These are phyloP conservation scores for Syngnathus floridae DNA, from an alignment of 2,113 vertebrate species.

Conservation along the genomic window DNA sequence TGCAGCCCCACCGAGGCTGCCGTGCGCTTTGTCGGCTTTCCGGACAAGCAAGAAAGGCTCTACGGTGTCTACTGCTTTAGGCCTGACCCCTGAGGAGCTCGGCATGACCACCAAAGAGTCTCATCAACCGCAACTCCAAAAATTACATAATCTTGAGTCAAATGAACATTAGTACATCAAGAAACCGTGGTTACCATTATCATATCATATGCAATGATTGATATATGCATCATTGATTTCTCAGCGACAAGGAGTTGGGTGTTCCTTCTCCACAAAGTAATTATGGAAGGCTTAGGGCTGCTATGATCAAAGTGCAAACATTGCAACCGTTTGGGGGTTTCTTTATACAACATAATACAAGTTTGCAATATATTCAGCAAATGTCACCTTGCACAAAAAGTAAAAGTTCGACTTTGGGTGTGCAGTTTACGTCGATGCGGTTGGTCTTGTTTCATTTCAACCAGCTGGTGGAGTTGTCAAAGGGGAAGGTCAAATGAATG, in stretches of 20 bases:
- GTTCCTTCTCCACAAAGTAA: conserved; percentile 53
- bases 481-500: conserved; percentile 34
- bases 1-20: conserved; percentile 92
- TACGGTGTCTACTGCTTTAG: conserved; percentile 92
- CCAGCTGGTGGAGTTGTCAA: conserved; percentile 1
- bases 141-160: conserved; percentile 58
- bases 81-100: conserved; percentile 66
- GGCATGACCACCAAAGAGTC: conserved; percentile 64
- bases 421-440: conserved; percentile 9
- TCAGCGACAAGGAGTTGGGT: conserved; percentile 43
- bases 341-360: not conserved
- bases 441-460: conserved; percentile 10
- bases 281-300: not conserved
- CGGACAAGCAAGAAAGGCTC: conserved; percentile 84
- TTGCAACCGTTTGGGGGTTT: not conserved
- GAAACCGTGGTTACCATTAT: conserved; percentile 83
- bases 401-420: conserved; percentile 1
- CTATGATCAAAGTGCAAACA: conserved; percentile 12
- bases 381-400: not conserved
- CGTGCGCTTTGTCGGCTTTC: conserved; percentile 85
- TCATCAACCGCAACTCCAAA: conserved; percentile 44
- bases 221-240: conserved; percentile 6
- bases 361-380: conserved; percentile 6
- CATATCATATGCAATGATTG: conserved; percentile 63
- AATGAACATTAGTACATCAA: conserved; percentile 78